These are phyloP conservation scores for Lates calcarifer DNA, from an alignment of 2,113 vertebrate species.

Conservation along the genomic window DNA sequence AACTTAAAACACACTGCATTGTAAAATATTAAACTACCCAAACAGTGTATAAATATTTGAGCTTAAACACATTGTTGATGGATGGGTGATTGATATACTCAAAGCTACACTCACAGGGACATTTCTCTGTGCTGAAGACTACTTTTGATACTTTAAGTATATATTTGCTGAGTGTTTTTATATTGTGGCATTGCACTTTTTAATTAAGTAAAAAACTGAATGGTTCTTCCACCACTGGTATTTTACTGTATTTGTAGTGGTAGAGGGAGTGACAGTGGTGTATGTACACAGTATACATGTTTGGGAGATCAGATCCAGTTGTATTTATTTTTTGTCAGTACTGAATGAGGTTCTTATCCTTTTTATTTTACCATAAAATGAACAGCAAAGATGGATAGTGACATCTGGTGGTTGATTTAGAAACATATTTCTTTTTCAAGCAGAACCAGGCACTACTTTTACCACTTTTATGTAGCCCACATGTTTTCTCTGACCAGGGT, in stretches of 20 bases:
- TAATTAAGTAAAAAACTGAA: background rate
- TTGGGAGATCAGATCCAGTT: background rate
- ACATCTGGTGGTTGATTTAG: slow-evolving; percentile 63
- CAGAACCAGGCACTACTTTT: background rate
- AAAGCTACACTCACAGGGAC: too few species aligned
- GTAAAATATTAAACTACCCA: too few species aligned
- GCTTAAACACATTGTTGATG: too few species aligned
- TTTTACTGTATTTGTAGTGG: background rate
- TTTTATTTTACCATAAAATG: background rate
- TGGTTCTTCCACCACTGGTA: background rate
- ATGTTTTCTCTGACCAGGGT: slow-evolving; percentile 7
- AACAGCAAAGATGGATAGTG: slow-evolving; percentile 32
- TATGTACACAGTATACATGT: background rate
- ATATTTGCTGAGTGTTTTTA: too few species aligned
- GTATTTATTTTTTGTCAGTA: background rate
- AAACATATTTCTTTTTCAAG: background rate
- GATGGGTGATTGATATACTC: too few species aligned
- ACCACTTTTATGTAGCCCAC: background rate
- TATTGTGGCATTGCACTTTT: too few species aligned
- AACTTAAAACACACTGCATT: too few species aligned
- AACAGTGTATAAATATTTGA: too few species aligned
- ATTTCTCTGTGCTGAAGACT: too few species aligned
- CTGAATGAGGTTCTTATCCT: background rate
- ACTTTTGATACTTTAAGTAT: too few species aligned
- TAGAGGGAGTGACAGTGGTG: background rate